phyloP scores from a whole-genome alignment of 1,140 invertebrate genomes.

The Theocolax elegans region DNA sequence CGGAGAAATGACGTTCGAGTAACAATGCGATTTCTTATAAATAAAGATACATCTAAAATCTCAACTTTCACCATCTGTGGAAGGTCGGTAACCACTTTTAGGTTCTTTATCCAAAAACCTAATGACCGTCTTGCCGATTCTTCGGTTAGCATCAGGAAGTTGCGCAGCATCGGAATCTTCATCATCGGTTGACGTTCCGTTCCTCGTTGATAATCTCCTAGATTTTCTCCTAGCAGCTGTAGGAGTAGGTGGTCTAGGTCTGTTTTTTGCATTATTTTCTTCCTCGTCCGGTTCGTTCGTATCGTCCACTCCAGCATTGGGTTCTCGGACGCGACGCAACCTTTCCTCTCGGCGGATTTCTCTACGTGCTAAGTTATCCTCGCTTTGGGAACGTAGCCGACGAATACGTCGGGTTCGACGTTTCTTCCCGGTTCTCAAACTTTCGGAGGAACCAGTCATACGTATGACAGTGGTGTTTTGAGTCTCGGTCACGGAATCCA shows the following conservation, averaged over 20 bases:
- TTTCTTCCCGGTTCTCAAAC: conserved; percentile 54
- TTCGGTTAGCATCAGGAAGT: not conserved
- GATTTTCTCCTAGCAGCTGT: not conserved
- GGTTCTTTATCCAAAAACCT: conserved; percentile 53
- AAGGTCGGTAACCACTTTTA: conserved; percentile 46
- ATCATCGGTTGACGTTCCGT: conserved; percentile 58
- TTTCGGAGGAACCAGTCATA: conserved; percentile 57
- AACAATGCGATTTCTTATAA: too few relatives aligned
- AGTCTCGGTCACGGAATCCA: conserved; percentile 48
- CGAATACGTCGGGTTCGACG: conserved; percentile 44
- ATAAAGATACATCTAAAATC: not conserved
- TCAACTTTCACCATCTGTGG: conserved; percentile 38
- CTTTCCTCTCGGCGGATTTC: conserved; percentile 53
- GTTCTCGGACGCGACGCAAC: conserved; percentile 26
- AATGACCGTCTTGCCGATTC: conserved; percentile 46
- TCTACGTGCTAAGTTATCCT: conserved; percentile 57
- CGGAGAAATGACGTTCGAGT: too few relatives aligned
- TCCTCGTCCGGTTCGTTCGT: conserved; percentile 31
- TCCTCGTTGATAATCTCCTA: conserved; percentile 17
- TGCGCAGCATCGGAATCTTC: conserved; percentile 59
- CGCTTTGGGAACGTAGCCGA: conserved; percentile 52
- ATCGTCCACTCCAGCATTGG: conserved; percentile 3
- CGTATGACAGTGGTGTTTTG: conserved; percentile 28
- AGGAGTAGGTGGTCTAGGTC: not conserved
- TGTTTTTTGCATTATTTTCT: conserved; percentile 3